A percentile compares a stretch with the other conserved stretches of the same genome.
These are phyloP conservation scores for Sceloporus tristichus DNA, from an alignment of 2,113 vertebrate species.

Conservation along the genomic window DNA sequence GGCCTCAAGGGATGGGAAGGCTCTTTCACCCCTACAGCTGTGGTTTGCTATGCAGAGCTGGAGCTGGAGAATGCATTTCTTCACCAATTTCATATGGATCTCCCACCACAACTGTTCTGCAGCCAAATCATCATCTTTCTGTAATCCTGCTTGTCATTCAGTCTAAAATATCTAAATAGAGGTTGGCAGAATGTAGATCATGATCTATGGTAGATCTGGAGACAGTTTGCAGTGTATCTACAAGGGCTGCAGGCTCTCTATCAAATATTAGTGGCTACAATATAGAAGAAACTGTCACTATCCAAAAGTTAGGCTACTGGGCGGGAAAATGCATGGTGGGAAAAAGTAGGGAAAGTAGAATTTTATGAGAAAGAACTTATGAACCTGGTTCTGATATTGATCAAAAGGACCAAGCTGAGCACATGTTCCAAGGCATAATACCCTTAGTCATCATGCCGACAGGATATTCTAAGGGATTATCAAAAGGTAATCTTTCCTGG, in stretches of 20 bases:
- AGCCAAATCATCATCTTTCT: background rate
- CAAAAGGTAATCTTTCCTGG: background rate
- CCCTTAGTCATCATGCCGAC: too few relatives aligned
- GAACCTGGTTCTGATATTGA: background rate
- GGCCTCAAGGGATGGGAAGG: too few relatives aligned
- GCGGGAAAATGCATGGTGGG: too few relatives aligned
- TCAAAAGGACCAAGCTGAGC: background rate
- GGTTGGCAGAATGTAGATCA: background rate
- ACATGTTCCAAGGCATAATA: too few relatives aligned
- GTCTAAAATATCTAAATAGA: background rate
- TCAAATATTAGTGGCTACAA: too few relatives aligned
- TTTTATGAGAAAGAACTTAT: background rate
- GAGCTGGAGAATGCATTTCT: background rate
- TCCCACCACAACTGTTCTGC: background rate
- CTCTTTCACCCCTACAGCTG: too few relatives aligned
- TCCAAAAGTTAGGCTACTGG: too few relatives aligned
- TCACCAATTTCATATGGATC: background rate
- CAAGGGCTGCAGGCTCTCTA: too few relatives aligned
- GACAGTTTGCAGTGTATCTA: background rate
- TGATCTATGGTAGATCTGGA: background rate
- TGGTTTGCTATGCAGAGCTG: too few relatives aligned
- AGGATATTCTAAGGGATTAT: too few relatives aligned
- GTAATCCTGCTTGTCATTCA: background rate
- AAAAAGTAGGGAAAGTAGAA: too few relatives aligned
- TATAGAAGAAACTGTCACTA: too few relatives aligned